Evolutionary conservation across 2,113 vertebrate species (phyloP).

Genomic region (Etheostoma spectabile): DNA sequence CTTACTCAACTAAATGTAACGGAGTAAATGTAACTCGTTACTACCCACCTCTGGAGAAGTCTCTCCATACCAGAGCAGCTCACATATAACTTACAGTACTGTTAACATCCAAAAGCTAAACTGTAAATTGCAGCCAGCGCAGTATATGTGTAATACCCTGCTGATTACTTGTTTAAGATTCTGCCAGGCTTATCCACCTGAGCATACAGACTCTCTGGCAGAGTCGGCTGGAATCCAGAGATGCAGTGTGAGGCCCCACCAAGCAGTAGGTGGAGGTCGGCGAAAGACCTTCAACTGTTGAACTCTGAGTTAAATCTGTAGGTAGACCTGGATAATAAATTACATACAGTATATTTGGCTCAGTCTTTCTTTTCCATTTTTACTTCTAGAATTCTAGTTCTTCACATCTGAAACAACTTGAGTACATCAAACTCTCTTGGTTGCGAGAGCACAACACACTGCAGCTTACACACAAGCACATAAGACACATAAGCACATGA

Average conservation of each 20-base stretch:
- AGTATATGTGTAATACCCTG: neutral
- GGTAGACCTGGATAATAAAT: neutral
- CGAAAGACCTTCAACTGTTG: neutral
- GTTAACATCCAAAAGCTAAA: neutral
- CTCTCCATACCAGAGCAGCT: neutral
- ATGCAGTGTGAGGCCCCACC: neutral
- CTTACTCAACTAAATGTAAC: too few relatives aligned
- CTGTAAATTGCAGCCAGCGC: neutral
- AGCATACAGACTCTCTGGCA: constrained; percentile 14
- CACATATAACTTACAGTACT: neutral
- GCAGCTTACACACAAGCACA: neutral
- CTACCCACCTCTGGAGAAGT: too few relatives aligned
- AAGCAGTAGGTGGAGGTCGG: constrained; percentile 10
- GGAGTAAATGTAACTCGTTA: too few relatives aligned
- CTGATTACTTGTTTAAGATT: neutral
- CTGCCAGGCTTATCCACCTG: neutral
- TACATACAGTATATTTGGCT: neutral
- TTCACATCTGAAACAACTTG: neutral
- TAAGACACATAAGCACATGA: neutral
- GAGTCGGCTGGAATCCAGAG: accelerated
- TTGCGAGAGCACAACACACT: neutral
- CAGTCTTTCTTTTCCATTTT: neutral
- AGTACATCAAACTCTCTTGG: neutral
- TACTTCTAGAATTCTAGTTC: too few relatives aligned
- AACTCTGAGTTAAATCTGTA: accelerated